Conservation (phyloP, 2,113 vertebrate species). For the Sebastes schlegelii region DNA sequence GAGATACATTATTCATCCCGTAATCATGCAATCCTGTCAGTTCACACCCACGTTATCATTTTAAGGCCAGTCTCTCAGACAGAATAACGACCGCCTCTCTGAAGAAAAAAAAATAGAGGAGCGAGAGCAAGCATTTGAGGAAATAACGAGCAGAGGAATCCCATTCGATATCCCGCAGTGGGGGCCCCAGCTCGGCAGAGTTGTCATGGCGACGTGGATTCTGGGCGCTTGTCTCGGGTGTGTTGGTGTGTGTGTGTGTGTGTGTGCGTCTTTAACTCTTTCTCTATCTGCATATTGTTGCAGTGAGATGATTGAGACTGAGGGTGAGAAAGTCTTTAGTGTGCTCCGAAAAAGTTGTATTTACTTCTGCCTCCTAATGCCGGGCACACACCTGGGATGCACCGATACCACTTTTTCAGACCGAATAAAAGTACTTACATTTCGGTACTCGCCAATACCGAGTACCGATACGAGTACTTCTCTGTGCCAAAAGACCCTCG, state of each 20-base stretch:
- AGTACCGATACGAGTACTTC: too few species aligned
- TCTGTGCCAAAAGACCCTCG: too few species aligned
- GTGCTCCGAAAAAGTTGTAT: background rate
- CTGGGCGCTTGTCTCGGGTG: conserved; percentile 18
- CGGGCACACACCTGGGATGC: too few species aligned
- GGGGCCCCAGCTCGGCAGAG: conserved; percentile 54
- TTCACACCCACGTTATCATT: conserved; percentile 19
- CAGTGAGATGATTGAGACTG: conserved; percentile 2
- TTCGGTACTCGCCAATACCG: too few species aligned
- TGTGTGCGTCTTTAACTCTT: conserved; percentile 7
- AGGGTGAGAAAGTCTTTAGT: background rate
- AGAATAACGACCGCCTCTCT: conserved; percentile 46
- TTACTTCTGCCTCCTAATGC: background rate
- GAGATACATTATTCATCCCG: conserved; percentile 45
- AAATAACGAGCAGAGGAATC: conserved; percentile 70
- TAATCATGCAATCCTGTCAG: conserved; percentile 7
- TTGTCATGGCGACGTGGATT: conserved; percentile 80
- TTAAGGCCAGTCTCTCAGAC: conserved; percentile 21
- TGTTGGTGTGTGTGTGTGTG: conserved; percentile 15
- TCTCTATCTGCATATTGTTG: conserved; percentile 14
- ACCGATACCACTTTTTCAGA: too few species aligned
- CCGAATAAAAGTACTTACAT: too few species aligned
- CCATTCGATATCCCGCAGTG: conserved; percentile 41
- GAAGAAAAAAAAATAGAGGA: conserved; percentile 14
- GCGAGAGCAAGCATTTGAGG: conserved; percentile 37